phyloP scores from a whole-genome alignment of 2,113 vertebrate genomes.

The Toxotes chatareus region DNA sequence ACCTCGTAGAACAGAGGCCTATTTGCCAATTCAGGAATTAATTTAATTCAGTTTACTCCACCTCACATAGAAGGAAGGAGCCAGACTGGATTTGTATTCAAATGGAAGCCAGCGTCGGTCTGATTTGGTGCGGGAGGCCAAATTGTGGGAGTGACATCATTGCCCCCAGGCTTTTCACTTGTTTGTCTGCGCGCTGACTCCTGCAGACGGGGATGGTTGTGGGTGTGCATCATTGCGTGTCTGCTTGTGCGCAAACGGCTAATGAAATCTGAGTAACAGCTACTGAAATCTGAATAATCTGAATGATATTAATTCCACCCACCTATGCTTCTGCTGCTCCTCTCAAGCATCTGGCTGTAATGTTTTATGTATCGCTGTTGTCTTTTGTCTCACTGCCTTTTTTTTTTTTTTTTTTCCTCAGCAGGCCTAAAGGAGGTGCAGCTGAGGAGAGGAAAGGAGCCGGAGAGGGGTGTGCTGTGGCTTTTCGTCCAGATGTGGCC shows the following conservation, averaged over 20 bases:
- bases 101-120: constrained; percentile 49
- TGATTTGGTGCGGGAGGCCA: constrained; percentile 47
- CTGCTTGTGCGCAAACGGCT: constrained; percentile 47
- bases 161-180: constrained; percentile 39
- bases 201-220: constrained; percentile 41
- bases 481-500: constrained; percentile 89
- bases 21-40: constrained; percentile 68
- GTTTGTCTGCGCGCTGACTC: constrained; percentile 37
- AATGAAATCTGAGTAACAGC: constrained; percentile 61
- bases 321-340: constrained; percentile 45
- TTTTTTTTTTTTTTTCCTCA: constrained; percentile 53
- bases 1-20: constrained; percentile 68
- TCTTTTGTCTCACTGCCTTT: constrained; percentile 59
- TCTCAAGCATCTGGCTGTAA: constrained; percentile 38
- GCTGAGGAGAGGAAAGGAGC: constrained; percentile 58
- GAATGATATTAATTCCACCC: constrained; percentile 68
- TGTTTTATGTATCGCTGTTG: constrained; percentile 66
- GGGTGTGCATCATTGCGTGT: constrained; percentile 46
- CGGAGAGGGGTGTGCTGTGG: constrained; percentile 54
- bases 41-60: constrained; percentile 61
- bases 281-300: constrained; percentile 56
- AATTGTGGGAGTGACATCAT: constrained; percentile 48
- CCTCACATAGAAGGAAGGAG: constrained; percentile 43
- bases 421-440: constrained; percentile 51
- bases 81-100: constrained; percentile 71